Percentiles rank a stretch among this genome's conserved stretches.
Evolutionary conservation across 2,797 vertebrate genomes (phyloP).

Genomic region (Somateria mollissima): DNA sequence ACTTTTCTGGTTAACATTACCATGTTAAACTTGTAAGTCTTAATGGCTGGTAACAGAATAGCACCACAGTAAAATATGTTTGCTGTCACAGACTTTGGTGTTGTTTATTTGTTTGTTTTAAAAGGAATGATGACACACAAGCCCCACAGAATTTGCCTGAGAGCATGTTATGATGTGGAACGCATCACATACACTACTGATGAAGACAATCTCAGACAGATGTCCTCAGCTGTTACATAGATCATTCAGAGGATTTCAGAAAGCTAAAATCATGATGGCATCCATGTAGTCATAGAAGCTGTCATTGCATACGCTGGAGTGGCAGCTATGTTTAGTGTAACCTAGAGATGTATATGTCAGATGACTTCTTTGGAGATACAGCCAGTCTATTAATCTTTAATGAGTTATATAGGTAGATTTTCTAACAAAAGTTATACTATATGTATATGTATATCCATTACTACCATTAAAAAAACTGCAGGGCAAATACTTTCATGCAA

Average conservation of each 20-base stretch:
- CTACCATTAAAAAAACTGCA: neutral
- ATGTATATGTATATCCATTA: too few species aligned
- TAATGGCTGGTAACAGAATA: neutral
- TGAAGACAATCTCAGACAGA: constrained; percentile 21
- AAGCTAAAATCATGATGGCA: neutral
- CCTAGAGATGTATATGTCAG: neutral
- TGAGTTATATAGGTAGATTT: neutral
- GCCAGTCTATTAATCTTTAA: neutral
- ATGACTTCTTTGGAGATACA: neutral
- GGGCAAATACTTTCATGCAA: neutral
- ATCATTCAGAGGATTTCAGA: neutral
- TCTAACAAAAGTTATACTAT: neutral
- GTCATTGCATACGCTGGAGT: neutral
- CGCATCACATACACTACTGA: neutral
- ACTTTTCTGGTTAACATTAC: neutral
- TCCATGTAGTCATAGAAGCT: neutral
- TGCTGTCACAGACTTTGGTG: constrained; percentile 14
- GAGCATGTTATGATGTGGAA: neutral
- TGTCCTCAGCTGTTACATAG: neutral
- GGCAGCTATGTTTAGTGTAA: neutral
- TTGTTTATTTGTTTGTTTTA: neutral
- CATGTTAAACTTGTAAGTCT: neutral
- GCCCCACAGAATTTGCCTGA: neutral
- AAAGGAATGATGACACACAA: neutral
- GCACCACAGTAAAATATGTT: constrained; percentile 17